These are phyloP conservation scores for Enoplosus armatus DNA, from an alignment of 2,797 vertebrate species.

Conservation along the genomic window DNA sequence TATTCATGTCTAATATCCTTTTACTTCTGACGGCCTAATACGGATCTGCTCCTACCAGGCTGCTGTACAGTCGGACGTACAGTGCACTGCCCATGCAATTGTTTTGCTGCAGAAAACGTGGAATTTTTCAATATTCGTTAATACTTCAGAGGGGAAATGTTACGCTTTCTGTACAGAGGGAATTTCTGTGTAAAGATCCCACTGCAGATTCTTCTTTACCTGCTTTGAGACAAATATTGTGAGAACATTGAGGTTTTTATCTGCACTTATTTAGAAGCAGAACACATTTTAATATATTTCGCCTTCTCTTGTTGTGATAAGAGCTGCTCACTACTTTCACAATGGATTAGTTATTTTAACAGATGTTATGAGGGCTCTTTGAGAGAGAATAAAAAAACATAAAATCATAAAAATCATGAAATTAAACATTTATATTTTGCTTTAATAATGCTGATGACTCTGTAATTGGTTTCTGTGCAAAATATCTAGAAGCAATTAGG, in stretches of 20 bases:
- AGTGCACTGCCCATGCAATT: background rate
- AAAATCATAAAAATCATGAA: conserved; percentile 5
- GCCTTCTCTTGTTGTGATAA: conserved; percentile 22
- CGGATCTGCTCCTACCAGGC: conserved; percentile 25
- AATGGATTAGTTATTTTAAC: conserved; percentile 32
- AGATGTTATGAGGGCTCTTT: conserved; percentile 3
- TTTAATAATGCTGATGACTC: conserved; percentile 10
- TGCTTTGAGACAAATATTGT: conserved; percentile 17
- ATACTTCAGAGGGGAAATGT: background rate
- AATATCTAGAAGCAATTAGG: conserved; percentile 11
- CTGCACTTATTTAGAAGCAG: conserved; percentile 31
- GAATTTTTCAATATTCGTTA: background rate
- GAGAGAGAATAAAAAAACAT: no score
- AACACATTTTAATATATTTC: conserved; percentile 23
- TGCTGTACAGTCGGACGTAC: background rate
- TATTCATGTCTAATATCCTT: conserved; percentile 67
- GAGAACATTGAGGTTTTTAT: conserved; percentile 11
- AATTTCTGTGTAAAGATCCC: background rate
- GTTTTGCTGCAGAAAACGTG: conserved; percentile 21
- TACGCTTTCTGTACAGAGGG: background rate
- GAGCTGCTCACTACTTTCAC: conserved; percentile 19
- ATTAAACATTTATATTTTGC: conserved; percentile 18
- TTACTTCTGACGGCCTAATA: conserved; percentile 39
- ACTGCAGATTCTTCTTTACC: background rate
- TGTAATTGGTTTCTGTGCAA: conserved; percentile 33